phyloP scores from a whole-genome alignment of 2,797 vertebrate species.

The Mareca penelope region DNA sequence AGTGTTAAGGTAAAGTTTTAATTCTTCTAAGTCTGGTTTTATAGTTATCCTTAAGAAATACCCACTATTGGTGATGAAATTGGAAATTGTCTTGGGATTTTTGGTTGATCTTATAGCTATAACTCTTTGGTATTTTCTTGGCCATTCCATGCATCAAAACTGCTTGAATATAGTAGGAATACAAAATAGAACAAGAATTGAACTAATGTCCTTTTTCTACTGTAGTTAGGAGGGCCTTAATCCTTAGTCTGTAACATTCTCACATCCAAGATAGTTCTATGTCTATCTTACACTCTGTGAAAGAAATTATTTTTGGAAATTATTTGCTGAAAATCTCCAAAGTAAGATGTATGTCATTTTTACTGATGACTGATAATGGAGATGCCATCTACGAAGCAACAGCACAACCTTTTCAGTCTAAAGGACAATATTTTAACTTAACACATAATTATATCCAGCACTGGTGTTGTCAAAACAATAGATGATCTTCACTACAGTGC shows the following conservation, averaged over 20 bases:
- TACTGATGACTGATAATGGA: conserved; percentile 18
- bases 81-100: not conserved
- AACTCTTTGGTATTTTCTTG: not conserved
- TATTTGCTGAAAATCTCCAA: conserved; percentile 19
- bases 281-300: conserved; percentile 40
- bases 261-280: not conserved
- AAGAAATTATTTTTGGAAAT: conserved; percentile 35
- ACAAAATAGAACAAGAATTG: not conserved
- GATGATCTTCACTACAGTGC: not conserved
- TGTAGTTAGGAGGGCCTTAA: not conserved
- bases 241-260: conserved; percentile 22
- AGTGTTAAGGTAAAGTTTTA: not conserved
- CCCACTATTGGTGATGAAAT: not conserved
- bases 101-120: not conserved
- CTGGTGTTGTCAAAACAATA: not conserved
- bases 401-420: conserved; percentile 15
- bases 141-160: not conserved
- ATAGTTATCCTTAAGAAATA: not conserved
- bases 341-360: conserved; percentile 31
- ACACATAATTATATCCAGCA: not conserved
- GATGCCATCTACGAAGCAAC: conserved; percentile 15
- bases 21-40: not conserved
- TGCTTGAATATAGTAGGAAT: not conserved
- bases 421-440: conserved; percentile 6
- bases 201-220: not conserved